Evolutionary conservation across 2,888 invertebrate species (phyloP), one percentile per base, ranked within the genome.

Genomic region (Chrysina gloriosa): DNA sequence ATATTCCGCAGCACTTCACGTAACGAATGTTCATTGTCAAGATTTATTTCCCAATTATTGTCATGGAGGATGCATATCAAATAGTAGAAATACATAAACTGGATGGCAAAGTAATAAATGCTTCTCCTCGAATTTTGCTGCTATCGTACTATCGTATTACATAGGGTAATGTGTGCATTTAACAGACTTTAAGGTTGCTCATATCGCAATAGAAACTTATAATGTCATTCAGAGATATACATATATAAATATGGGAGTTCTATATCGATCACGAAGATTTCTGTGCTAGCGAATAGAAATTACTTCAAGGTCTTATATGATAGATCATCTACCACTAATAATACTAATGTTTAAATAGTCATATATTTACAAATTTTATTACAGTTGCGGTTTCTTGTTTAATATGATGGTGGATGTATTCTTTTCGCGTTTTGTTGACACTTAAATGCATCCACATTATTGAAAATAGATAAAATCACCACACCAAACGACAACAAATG

Each of bases 21-120:
- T 9, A 36, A 21, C 3, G n/a, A 21, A 36, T 1, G 36, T 16
- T 23, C 39, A 39, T 58, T 58, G 56, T 39, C 11, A 14, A 58
- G 56, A 58, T 58, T 58, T 58, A 58, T 58, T 58, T 39, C 56
- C 56, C 56, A 39, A 25, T 58, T 58, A 58, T 23, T 39, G 14
- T 23, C 39, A 31, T 29, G 11, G 56, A 25, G 11, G 25, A 21
- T 56, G 39, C 21, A 14, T 36, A 7, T 4, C 14, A 19, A 34
- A 19, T 27, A 11, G n/a, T 27, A 27, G 14, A 50, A n/a, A n/a
- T n/a, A n/a, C 5, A 3, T 34, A 11, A 58, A 23, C n/a, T 11
- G 25, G 11, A 39, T 39, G 11, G 14, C 23, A 27, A 23, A 3
- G 25, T 23, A 29, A 39, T 31, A 58, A 58, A 9, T 58, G 25